phyloP scores from a whole-genome alignment of 2,888 invertebrate genomes.

The Yponomeuta sedellus region DNA sequence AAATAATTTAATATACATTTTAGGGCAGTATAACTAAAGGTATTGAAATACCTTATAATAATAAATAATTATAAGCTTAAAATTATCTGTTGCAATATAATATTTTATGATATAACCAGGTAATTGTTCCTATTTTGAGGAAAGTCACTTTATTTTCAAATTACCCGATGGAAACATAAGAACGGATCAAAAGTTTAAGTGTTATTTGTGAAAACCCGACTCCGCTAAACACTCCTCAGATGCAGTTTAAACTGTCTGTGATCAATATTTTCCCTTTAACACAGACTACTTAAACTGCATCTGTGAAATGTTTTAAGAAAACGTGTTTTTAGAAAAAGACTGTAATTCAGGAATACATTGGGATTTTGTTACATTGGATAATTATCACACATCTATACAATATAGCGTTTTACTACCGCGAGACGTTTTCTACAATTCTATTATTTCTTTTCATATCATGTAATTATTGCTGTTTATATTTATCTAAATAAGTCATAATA shows the following conservation, averaged over 20 bases:
- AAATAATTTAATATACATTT: neutral
- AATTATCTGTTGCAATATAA: no score
- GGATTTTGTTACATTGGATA: constrained; percentile 14
- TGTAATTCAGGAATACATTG: neutral
- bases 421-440: constrained; percentile 57
- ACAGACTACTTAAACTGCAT: no score
- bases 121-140: neutral
- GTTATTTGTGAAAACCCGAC: no score
- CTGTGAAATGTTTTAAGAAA: no score
- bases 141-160: neutral
- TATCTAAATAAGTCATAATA: constrained; percentile 43
- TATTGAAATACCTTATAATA: no score
- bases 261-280: no score
- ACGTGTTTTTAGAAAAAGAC: no score
- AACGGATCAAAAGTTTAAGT: neutral
- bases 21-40: neutral
- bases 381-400: constrained; percentile 63
- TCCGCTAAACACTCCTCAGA: no score
- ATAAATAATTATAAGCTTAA: neutral
- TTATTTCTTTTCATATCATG: constrained; percentile 30
- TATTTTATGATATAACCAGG: neutral
- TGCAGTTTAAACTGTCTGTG: no score
- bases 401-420: constrained; percentile 64
- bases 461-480: constrained; percentile 69
- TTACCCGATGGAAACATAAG: neutral